These are phyloP conservation scores for Schlechtendalia chinensis DNA, from an alignment of 1,140 invertebrate species.

Conservation along the genomic window DNA sequence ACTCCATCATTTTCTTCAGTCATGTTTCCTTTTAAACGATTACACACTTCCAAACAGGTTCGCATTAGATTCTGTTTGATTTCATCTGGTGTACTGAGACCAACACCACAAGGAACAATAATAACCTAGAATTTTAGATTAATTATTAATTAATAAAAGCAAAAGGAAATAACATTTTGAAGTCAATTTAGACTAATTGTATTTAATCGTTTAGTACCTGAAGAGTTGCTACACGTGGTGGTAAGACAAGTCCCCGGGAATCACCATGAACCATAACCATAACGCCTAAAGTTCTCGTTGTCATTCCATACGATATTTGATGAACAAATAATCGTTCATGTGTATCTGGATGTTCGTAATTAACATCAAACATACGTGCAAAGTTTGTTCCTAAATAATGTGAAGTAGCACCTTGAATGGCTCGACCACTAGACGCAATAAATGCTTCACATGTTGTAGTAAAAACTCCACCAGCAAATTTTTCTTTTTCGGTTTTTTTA, in stretches of 20 bases:
- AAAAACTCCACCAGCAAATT: constrained; percentile 97
- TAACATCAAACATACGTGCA: constrained; percentile 98
- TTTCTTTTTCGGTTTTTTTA: constrained; percentile 97
- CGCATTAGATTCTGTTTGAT: constrained; percentile 69
- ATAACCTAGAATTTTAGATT: constrained; percentile 65
- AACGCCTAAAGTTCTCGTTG: constrained; percentile 91
- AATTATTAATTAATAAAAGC: no score
- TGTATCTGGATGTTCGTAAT: constrained; percentile 88
- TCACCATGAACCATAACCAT: constrained; percentile 97
- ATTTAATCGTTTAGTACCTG: constrained; percentile 62
- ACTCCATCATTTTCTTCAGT: background rate
- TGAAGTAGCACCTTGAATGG: constrained; percentile 93
- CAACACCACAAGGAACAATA: constrained; percentile 96
- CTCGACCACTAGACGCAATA: constrained; percentile 89
- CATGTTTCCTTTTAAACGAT: constrained; percentile 58
- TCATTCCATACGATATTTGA: constrained; percentile 98
- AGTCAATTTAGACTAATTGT: no score
- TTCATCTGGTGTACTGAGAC: constrained; percentile 70
- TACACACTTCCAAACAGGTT: constrained; percentile 72
- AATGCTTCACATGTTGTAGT: constrained; percentile 97
- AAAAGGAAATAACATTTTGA: no score
- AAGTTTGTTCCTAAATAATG: constrained; percentile 99
- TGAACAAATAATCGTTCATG: constrained; percentile 87
- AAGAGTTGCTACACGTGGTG: constrained; percentile 83
- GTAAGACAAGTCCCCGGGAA: constrained; percentile 92